Conservation (phyloP, 2,113 vertebrate species). For the Peromyscus polionotus region DNA sequence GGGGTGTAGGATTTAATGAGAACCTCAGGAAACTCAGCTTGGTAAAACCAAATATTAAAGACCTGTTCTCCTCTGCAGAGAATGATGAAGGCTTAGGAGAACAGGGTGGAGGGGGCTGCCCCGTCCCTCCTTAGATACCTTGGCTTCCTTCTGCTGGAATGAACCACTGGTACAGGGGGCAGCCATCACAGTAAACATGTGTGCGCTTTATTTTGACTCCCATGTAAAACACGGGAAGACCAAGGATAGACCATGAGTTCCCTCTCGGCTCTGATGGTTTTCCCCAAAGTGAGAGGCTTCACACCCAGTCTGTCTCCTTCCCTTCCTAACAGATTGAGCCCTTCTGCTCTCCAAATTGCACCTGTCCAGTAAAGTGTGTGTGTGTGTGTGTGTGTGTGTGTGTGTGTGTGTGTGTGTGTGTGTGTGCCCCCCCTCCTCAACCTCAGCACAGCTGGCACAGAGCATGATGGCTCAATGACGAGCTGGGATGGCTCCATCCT, state of each 20-base stretch:
- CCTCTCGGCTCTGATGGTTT: background rate
- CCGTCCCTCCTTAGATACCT: background rate
- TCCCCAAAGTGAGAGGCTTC: background rate
- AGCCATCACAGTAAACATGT: background rate
- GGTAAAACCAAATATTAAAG: conserved; percentile 28
- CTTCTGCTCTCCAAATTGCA: background rate
- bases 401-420: background rate
- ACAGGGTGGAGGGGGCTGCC: background rate
- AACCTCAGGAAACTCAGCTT: background rate
- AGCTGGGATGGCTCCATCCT: background rate
- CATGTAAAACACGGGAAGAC: background rate
- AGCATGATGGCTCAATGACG: fast-evolving
- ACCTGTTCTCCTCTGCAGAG: background rate
- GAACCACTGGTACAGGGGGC: background rate
- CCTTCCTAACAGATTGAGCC: no score
- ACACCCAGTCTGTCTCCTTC: background rate
- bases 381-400: fast-evolving
- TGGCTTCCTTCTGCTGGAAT: background rate
- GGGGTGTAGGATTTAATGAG: background rate
- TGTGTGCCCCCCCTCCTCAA: background rate
- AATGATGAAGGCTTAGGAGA: fast-evolving
- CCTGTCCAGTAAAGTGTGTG: background rate
- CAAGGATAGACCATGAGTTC: no score
- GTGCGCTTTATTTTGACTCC: background rate
- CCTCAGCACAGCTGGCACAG: background rate